Base-by-base conservation (phyloP, 2,888 invertebrate genomes). In the Tipula unca region DNA sequence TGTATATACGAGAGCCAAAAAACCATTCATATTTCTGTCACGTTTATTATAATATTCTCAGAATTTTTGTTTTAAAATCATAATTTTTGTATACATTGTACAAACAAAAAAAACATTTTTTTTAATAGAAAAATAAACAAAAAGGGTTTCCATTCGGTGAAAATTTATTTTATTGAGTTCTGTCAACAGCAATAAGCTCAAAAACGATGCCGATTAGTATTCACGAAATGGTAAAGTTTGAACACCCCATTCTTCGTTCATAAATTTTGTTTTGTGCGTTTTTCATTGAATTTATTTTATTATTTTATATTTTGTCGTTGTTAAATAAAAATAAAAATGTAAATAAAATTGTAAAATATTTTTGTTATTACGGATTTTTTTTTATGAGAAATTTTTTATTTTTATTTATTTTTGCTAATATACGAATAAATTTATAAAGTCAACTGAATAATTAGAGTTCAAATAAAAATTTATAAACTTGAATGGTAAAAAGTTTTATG, bases 111-210 rank as follows among this genome's bases (percentile, higher is more conserved):
- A 14, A 69, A n/a, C n/a, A n/a, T n/a, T n/a, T n/a, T n/a, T n/a
- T 69, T 69, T 69, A 69, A 69, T 69, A 69, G 69, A 25, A 69
- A 69, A 69, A 69, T 13, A 69, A 69, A 69, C 69, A 69, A 25
- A 69, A 69, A 69, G 69, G 69, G 69, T 69, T 69, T 3, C 25
- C 69, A 25, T 69, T 69, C 69, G 69, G 20, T 69, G 69, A 25
- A 69, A 69, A 69, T 69, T 69, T 69, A 69, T 69, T 69, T 69
- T 69, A 69, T 69, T 69, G 69, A 69, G 69, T 69, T 69, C 69
- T 69, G 69, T 69, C 69, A 69, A 69, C 69, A 69, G 69, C 69
- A 69, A 69, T 69, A 69, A 69, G 69, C 69, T 69, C 25, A 69
- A 69, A 69, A 25, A 69, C 69, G 69, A 69, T 69, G 69, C 69